phyloP scores from a whole-genome alignment of 92 coral and sea anemone species.

The Siderastrea radians region DNA sequence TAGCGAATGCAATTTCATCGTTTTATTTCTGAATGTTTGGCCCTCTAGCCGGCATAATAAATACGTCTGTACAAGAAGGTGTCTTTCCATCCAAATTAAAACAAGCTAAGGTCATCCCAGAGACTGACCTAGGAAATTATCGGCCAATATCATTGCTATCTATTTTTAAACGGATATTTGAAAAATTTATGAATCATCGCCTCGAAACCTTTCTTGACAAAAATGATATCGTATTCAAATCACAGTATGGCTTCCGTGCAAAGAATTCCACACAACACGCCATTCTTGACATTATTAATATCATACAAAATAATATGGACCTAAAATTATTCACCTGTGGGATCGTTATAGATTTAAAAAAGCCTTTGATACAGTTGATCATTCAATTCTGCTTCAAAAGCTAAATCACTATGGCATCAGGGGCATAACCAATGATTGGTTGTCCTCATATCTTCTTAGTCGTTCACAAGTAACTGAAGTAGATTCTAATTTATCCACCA shows the following conservation, averaged over 20 bases:
- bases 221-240: background rate
- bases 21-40: background rate
- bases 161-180: background rate
- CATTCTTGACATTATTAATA: constrained; percentile 13
- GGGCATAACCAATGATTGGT: constrained; percentile 48
- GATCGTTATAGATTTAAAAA: background rate
- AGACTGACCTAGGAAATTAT: background rate
- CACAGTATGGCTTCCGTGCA: background rate
- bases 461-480: constrained; percentile 10
- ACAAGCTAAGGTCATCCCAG: background rate
- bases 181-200: background rate
- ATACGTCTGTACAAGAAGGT: background rate
- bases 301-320: constrained; percentile 56
- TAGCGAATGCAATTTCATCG: too few species aligned
- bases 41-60: background rate
- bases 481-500: constrained; percentile 1
- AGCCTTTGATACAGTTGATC: constrained; percentile 28
- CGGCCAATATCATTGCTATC: background rate
- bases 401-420: constrained; percentile 39
- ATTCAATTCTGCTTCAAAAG: constrained; percentile 10
- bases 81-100: background rate
- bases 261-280: background rate
- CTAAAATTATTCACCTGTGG: constrained; percentile 24
- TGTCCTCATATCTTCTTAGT: constrained; percentile 27
- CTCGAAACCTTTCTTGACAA: background rate